phyloP scores from a whole-genome alignment of 1,140 invertebrate species.

The Caenorhabditis latens region DNA sequence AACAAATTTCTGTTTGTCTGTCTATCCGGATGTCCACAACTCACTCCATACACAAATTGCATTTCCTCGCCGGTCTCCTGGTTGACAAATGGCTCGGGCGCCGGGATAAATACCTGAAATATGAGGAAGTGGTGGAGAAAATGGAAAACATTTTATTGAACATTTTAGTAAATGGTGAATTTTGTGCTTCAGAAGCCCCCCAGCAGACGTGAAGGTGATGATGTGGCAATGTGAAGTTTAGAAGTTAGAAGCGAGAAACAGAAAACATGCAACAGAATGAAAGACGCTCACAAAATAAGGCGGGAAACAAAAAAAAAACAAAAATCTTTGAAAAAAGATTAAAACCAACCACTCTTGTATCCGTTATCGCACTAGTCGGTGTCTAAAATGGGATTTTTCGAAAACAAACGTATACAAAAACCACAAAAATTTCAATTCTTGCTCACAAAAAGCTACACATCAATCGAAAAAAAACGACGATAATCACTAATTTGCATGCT shows the following conservation, averaged over 20 bases:
- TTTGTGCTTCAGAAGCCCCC: background rate
- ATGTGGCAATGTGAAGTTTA: background rate
- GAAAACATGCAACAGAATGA: background rate
- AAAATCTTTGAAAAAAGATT: conserved; percentile 84
- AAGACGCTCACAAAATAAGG: background rate
- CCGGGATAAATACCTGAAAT: conserved; percentile 88
- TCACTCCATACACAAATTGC: conserved; percentile 49
- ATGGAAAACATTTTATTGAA: background rate
- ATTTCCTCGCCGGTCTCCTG: conserved; percentile 69
- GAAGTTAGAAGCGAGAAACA: background rate
- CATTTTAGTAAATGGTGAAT: no score
- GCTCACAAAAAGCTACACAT: background rate
- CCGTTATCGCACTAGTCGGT: background rate
- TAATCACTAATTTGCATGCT: no score
- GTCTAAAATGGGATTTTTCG: conserved; percentile 8
- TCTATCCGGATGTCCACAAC: conserved; percentile 65
- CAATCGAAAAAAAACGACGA: no score
- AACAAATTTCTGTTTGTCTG: conserved; percentile 53
- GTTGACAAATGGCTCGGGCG: conserved; percentile 85
- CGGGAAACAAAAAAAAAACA: background rate
- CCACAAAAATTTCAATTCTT: background rate
- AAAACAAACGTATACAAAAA: background rate
- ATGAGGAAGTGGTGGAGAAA: background rate
- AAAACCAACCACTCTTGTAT: conserved; percentile 24
- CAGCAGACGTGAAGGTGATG: background rate